Evolutionary conservation across 1,140 invertebrate species (phyloP).

Genomic region (Apis laboriosa): DNA sequence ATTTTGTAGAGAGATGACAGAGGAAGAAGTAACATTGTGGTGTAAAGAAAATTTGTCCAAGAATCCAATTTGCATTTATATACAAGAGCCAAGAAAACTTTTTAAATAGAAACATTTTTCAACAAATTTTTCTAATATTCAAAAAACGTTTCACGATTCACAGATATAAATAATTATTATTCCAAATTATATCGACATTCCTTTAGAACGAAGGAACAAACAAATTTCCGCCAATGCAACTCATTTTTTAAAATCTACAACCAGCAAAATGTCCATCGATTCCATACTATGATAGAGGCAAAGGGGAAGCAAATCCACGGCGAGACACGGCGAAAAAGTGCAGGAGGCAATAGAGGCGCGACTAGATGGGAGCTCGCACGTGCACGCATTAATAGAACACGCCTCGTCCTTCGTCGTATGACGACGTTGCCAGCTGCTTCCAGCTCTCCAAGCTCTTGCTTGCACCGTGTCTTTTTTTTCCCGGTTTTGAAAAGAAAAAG

Average conservation of each 20-base stretch:
- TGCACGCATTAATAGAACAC: constrained; percentile 71
- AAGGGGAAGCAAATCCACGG: constrained; percentile 5
- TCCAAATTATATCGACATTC: too few relatives aligned
- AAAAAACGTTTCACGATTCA: too few relatives aligned
- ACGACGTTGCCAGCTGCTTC: neutral
- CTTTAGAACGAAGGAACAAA: too few relatives aligned
- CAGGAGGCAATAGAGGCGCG: constrained; percentile 21
- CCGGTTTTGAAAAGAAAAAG: constrained; percentile 49
- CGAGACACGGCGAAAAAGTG: constrained; percentile 3
- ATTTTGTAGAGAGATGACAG: too few relatives aligned
- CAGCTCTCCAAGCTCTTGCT: constrained; percentile 9
- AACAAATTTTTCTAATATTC: too few relatives aligned
- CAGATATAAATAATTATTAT: too few relatives aligned
- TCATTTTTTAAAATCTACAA: neutral
- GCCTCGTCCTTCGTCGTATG: constrained; percentile 39
- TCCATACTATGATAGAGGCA: neutral
- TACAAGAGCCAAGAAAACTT: too few relatives aligned
- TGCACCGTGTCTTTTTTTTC: constrained; percentile 43
- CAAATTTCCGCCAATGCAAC: too few relatives aligned
- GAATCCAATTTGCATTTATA: too few relatives aligned
- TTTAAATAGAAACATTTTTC: too few relatives aligned
- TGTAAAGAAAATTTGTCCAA: too few relatives aligned
- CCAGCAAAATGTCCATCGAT: neutral
- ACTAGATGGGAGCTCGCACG: constrained; percentile 58
- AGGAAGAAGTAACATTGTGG: too few relatives aligned